Evolutionary conservation across 2,888 invertebrate species (phyloP), one percentile per base, ranked within the genome.

Genomic region (Spialia ferax): DNA sequence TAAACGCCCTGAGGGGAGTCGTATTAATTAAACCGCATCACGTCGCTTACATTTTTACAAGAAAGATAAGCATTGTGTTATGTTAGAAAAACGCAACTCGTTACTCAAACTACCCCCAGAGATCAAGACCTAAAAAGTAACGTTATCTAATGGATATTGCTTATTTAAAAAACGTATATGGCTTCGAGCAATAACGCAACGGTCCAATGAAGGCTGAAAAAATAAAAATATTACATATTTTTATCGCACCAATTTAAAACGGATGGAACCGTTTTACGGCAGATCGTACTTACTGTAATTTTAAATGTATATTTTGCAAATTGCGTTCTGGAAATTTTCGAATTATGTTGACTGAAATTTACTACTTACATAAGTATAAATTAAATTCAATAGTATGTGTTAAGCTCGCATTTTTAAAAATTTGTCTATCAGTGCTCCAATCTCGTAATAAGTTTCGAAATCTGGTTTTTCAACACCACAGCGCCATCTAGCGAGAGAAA

Each of bases 291-390:
- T 50, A 18, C 32, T 22, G 61, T 22, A 50, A 61, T 61, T 61
- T 61, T 32, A 61, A 61, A 61, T 61, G 61, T 50, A 18, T 50
- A 61, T 61, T 50, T 61, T 61, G 50, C 48, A 61, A 60, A 61
- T 61, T 35, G 50, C 50, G 50, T n/a, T 22, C 50, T 22, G 38
- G 1, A 42, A 42, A 42, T n/a, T 6, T 42, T n/a, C 38, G 38
- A n/a, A n/a, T n/a, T n/a, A n/a, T n/a, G n/a, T n/a, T n/a, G n/a
- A n/a, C n/a, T 23, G 57, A 35, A 59, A 42, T 59, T 42, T 23
- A 15, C 57, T 11, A 23, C 57, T 38, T 35, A 42, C 42, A 59
- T 59, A 23, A 59, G 42, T 23, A 57, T n/a, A n/a, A n/a, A n/a
- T n/a, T n/a, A n/a, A n/a, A n/a, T n/a, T n/a, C n/a, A n/a, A n/a